These are phyloP conservation scores for Platichthys stellatus DNA, from an alignment of 2,113 vertebrate species.

Conservation along the genomic window DNA sequence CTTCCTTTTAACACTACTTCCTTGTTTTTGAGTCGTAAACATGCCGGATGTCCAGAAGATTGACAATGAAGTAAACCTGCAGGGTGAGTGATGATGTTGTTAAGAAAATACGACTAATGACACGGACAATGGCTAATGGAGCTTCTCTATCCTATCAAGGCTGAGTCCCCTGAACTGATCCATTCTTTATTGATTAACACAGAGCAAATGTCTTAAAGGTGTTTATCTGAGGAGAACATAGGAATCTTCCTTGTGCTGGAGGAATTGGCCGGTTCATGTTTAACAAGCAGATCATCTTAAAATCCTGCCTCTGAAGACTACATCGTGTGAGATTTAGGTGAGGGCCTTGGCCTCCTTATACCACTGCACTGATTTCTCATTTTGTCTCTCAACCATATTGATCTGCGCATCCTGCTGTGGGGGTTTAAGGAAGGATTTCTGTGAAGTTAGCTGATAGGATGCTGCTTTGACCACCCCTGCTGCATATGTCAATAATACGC, in stretches of 20 bases:
- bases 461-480: conserved; percentile 30
- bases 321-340: conserved; percentile 37
- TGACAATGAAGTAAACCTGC: conserved; percentile 18
- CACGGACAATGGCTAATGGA: conserved; percentile 10
- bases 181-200: conserved; percentile 37
- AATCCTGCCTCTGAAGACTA: conserved; percentile 32
- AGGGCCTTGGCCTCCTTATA: conserved; percentile 11
- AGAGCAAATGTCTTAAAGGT: conserved; percentile 49
- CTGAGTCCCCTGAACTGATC: conserved; percentile 12
- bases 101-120: conserved; percentile 16
- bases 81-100: conserved; percentile 21
- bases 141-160: conserved; percentile 9
- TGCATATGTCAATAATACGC: conserved; percentile 42
- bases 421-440: conserved; percentile 52
- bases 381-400: conserved; percentile 53
- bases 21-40: conserved; percentile 25
- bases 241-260: conserved; percentile 37
- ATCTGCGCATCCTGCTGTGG: conserved; percentile 50
- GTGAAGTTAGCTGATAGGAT: conserved; percentile 30
- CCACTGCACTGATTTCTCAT: conserved; percentile 36
- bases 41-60: conserved; percentile 20
- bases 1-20: neutral
- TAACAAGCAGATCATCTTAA: conserved; percentile 45
- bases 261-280: conserved; percentile 26
- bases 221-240: conserved; percentile 23